These are phyloP conservation scores for Eolophus roseicapilla DNA, from an alignment of 2,113 vertebrate genomes.

Conservation along the genomic window DNA sequence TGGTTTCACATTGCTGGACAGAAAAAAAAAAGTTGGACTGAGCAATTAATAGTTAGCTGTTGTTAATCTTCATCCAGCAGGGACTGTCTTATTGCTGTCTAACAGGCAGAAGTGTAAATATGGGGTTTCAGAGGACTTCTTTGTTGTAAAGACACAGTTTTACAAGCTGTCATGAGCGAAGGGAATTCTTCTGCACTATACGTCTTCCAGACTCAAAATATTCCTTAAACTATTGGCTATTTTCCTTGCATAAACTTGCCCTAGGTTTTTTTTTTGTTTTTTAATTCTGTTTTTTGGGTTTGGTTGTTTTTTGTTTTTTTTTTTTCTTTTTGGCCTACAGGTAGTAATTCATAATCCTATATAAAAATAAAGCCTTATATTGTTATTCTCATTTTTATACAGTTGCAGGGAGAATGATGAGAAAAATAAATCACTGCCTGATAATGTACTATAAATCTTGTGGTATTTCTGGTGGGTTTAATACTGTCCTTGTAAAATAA, in stretches of 20 bases:
- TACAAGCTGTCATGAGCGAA: neutral
- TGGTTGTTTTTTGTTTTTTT: neutral
- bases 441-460: constrained; percentile 13
- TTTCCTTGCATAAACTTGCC: neutral
- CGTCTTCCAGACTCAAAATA: neutral
- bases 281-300: too few relatives aligned
- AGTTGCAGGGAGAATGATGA: neutral
- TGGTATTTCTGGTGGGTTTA: neutral
- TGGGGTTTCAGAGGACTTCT: neutral
- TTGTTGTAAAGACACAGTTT: neutral
- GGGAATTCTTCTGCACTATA: neutral
- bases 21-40: neutral
- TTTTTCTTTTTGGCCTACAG: neutral
- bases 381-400: neutral
- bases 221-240: constrained; percentile 2
- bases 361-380: neutral
- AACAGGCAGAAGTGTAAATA: neutral
- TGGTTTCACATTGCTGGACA: neutral
- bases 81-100: neutral
- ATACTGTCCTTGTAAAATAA: constrained; percentile 27
- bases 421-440: constrained; percentile 32
- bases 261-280: neutral
- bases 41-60: neutral
- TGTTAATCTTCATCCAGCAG: neutral
- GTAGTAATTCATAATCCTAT: neutral